These are phyloP conservation scores for Patiria miniata DNA, from an alignment of 35 echinoderm and acorn worm species.

Conservation along the genomic window DNA sequence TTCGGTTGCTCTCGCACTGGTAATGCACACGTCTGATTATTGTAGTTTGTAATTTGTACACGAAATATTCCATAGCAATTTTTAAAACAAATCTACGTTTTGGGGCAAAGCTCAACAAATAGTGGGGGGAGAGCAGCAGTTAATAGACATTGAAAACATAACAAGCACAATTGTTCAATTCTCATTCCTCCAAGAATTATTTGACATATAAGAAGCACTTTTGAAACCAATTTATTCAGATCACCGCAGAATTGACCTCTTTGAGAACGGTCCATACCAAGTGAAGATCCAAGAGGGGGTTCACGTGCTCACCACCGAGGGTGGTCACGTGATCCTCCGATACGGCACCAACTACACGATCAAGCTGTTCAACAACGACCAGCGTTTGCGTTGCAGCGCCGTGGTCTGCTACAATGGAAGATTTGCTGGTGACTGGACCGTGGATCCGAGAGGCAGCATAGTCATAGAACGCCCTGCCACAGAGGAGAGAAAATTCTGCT, in stretches of 20 bases:
- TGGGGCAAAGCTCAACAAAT: no score
- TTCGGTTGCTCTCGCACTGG: no score
- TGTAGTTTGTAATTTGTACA: no score
- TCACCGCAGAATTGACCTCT: background rate
- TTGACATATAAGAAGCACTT: no score
- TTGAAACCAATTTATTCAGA: background rate
- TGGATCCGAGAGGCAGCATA: background rate
- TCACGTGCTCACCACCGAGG: background rate
- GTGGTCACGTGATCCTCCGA: background rate
- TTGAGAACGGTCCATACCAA: background rate
- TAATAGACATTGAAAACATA: no score
- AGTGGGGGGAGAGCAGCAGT: no score
- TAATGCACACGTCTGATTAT: no score
- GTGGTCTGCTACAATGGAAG: conserved; percentile 12
- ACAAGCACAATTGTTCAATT: no score
- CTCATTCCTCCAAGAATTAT: no score
- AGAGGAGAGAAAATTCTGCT: conserved; percentile 14
- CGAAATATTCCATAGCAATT: no score
- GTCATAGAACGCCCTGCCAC: background rate
- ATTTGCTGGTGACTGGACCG: conserved; percentile 8
- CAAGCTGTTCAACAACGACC: background rate
- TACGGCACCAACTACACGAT: conserved; percentile 1
- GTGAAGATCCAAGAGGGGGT: background rate
- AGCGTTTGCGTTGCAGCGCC: conserved; percentile 1
- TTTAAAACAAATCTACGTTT: no score